These are phyloP conservation scores for Maniola jurtina DNA, from an alignment of 1,140 invertebrate species.

Conservation along the genomic window DNA sequence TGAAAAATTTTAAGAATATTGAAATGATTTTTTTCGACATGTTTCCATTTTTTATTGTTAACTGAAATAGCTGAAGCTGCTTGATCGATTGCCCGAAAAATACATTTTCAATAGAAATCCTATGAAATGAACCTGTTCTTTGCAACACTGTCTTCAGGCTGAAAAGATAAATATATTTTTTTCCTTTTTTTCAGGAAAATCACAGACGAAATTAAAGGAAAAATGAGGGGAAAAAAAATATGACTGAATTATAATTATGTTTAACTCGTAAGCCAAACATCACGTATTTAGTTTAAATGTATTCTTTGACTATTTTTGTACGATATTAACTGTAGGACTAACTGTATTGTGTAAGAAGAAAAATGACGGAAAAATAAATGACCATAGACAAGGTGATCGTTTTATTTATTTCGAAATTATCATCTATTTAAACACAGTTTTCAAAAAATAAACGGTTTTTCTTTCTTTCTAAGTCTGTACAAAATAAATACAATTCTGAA, in stretches of 20 bases:
- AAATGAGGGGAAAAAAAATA: conserved; percentile 41
- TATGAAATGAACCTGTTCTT: no score
- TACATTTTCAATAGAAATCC: no score
- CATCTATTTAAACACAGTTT: no score
- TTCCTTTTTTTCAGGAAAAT: conserved; percentile 63
- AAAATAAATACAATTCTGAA: neutral
- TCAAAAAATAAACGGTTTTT: no score
- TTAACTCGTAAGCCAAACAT: conserved; percentile 49
- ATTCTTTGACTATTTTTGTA: conserved; percentile 61
- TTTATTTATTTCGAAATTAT: no score
- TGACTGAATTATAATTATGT: conserved; percentile 48
- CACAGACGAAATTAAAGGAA: conserved; percentile 68
- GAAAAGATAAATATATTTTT: neutral
- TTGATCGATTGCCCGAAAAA: no score
- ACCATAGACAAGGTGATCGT: neutral
- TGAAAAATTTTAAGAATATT: no score
- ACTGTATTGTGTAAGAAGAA: conserved; percentile 27
- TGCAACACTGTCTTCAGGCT: no score
- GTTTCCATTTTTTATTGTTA: no score
- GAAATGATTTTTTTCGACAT: no score
- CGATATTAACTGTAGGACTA: conserved; percentile 37
- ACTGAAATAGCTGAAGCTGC: no score
- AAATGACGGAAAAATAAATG: conserved; percentile 30
- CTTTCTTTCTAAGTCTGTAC: no score
- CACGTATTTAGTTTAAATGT: conserved; percentile 49